Evolutionary conservation across 2,113 vertebrate genomes (phyloP).

Genomic region (Chauna torquata): DNA sequence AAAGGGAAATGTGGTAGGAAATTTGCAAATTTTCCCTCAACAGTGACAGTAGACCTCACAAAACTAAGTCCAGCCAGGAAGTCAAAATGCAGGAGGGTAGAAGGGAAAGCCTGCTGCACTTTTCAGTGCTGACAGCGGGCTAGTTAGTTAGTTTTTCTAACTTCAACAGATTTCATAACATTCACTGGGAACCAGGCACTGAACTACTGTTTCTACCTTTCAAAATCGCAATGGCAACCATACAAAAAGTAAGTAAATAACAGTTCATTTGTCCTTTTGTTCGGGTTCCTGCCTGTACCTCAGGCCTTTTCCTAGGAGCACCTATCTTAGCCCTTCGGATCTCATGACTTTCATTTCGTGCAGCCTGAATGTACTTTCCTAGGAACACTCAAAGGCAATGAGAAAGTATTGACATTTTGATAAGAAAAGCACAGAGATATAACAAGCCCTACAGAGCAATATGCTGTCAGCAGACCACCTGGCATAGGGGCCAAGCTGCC

Average conservation of each 20-base stretch:
- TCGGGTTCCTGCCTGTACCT: not conserved
- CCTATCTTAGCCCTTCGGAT: not conserved
- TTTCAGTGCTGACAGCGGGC: not conserved
- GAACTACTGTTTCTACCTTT: not conserved
- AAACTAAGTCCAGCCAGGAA: not conserved
- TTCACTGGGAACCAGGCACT: not conserved
- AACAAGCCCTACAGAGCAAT: not conserved
- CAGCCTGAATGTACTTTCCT: not conserved
- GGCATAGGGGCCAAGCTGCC: not conserved
- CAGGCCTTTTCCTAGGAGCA: not conserved
- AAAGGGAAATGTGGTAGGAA: not conserved
- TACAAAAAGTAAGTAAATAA: not conserved
- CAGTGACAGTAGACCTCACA: not conserved
- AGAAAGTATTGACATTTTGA: constrained; percentile 60
- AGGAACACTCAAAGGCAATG: constrained; percentile 27
- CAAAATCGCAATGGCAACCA: not conserved
- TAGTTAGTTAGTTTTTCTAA: not conserved
- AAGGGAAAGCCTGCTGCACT: not conserved
- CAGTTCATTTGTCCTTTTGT: not conserved
- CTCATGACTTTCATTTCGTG: constrained; percentile 37
- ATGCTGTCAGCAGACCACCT: not conserved
- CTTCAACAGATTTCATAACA: not conserved
- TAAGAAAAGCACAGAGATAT: constrained; percentile 27
- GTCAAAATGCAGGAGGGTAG: not conserved
- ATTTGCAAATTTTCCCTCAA: not conserved